Conservation (phyloP, 2,113 vertebrate genomes). For the Columbina picui region DNA sequence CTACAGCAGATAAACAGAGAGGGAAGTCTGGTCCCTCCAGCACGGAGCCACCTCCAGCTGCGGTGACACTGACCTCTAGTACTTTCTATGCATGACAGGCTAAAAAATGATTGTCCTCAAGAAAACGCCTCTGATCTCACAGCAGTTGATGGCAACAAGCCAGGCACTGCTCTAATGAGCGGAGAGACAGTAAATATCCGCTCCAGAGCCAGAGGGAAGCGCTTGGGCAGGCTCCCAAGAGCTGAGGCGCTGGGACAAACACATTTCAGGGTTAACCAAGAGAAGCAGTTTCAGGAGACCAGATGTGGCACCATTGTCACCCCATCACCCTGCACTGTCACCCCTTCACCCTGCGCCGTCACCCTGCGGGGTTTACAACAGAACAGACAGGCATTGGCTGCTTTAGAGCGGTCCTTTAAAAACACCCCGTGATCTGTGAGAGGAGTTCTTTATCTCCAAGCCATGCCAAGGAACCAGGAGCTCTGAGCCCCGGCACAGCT, state of each 20-base stretch:
- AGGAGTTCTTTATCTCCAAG: not conserved
- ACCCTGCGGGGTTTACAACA: too few relatives aligned
- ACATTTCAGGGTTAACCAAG: too few relatives aligned
- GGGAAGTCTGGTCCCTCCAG: not conserved
- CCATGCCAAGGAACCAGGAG: not conserved
- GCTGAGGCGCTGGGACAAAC: not conserved
- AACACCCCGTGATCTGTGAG: fast-evolving
- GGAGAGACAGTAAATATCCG: not conserved
- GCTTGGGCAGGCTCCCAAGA: not conserved
- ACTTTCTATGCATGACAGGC: not conserved
- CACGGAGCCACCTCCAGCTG: not conserved
- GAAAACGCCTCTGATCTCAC: not conserved
- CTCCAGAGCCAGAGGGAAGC: not conserved
- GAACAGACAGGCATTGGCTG: fast-evolving
- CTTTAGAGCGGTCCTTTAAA: not conserved
- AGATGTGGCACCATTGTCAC: too few relatives aligned
- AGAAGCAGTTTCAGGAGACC: not conserved
- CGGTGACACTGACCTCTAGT: too few relatives aligned
- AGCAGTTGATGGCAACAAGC: too few relatives aligned
- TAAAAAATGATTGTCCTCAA: fast-evolving
- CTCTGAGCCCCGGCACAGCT: fast-evolving
- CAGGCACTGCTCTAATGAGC: not conserved
- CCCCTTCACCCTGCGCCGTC: too few relatives aligned
- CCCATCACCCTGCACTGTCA: too few relatives aligned
- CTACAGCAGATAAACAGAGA: not conserved